Percentiles rank a stretch among this genome's conserved stretches.
Evolutionary conservation across 1,140 invertebrate species (phyloP).

Genomic region (Sycophila sp.): DNA sequence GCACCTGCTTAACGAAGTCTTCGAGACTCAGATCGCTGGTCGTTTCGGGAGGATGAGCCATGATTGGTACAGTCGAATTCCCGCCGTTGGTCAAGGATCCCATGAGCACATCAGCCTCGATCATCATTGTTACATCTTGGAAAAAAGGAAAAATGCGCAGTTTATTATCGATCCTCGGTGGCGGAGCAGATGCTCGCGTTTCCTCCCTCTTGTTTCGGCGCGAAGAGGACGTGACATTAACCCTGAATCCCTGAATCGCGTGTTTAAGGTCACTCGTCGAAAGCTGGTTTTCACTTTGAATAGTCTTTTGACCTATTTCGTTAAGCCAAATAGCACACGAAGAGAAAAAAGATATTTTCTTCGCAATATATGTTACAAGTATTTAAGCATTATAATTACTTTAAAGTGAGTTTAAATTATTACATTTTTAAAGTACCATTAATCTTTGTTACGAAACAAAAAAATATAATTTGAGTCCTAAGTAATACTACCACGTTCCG

Average conservation of each 20-base stretch:
- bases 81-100: constrained; percentile 61
- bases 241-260: background rate
- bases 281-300: background rate
- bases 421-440: no score
- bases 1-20: constrained; percentile 74
- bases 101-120: constrained; percentile 88
- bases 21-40: constrained; percentile 81
- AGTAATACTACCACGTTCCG: no score
- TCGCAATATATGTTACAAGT: no score
- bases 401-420: no score
- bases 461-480: no score
- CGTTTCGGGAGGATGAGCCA: constrained; percentile 83
- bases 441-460: no score
- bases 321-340: background rate
- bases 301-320: constrained; percentile 9
- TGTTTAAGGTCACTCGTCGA: background rate
- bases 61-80: constrained; percentile 72
- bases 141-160: background rate
- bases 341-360: background rate
- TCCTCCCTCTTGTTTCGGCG: background rate
- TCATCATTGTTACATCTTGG: constrained; percentile 67
- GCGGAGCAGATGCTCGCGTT: background rate
- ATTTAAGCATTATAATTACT: no score
- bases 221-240: background rate
- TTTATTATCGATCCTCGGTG: background rate